Percentiles rank a stretch among this genome's conserved stretches.
These are phyloP conservation scores for Opisthograptis luteolata DNA, from an alignment of 2,888 invertebrate genomes.

Conservation along the genomic window DNA sequence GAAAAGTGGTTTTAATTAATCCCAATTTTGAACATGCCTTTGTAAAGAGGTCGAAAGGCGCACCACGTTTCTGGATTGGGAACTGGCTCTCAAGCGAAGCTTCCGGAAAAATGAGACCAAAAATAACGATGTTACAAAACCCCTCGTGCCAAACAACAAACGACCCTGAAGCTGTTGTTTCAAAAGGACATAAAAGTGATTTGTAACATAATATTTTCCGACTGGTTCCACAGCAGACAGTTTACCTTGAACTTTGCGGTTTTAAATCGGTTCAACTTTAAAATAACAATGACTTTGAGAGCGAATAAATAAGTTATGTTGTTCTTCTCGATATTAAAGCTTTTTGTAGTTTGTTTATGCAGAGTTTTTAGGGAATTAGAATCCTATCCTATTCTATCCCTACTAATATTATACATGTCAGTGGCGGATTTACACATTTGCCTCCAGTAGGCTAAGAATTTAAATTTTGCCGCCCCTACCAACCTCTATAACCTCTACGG, in stretches of 20 bases:
- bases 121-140: neutral
- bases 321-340: neutral
- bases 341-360: neutral
- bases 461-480: too few species aligned
- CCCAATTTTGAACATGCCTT: too few species aligned
- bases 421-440: too few species aligned
- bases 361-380: neutral
- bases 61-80: too few species aligned
- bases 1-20: too few species aligned
- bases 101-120: too few species aligned
- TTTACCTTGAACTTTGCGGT: slow-evolving; percentile 32
- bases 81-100: too few species aligned
- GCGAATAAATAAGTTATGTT: neutral
- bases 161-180: neutral
- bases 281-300: slow-evolving; percentile 5
- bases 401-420: too few species aligned
- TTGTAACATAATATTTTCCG: slow-evolving; percentile 17
- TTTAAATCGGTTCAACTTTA: slow-evolving; percentile 23
- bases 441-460: too few species aligned
- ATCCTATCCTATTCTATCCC: too few species aligned
- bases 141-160: neutral
- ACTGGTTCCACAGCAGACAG: slow-evolving; percentile 2
- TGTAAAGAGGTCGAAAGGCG: too few species aligned
- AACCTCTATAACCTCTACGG: too few species aligned
- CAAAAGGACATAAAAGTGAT: slow-evolving; percentile 18